phyloP scores from a whole-genome alignment of 2,888 invertebrate species.

The Sthenelais limicola region DNA sequence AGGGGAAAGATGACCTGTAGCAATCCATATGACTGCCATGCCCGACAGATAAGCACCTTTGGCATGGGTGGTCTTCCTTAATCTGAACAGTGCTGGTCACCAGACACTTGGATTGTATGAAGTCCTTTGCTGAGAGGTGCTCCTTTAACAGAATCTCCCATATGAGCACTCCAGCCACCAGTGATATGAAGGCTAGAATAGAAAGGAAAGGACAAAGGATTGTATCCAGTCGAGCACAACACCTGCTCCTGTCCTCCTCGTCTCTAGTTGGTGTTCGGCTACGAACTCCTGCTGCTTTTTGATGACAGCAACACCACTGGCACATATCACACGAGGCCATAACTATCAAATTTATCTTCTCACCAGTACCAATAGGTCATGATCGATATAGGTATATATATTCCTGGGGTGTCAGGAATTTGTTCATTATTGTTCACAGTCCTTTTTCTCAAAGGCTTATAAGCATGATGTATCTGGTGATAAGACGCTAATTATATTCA shows the following conservation, averaged over 20 bases:
- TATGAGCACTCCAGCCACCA: slow-evolving; percentile 30
- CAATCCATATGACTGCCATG: slow-evolving; percentile 33
- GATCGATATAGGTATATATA: no score
- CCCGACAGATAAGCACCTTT: slow-evolving; percentile 29
- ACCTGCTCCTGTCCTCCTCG: slow-evolving; percentile 1
- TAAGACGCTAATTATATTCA: no score
- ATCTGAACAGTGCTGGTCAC: slow-evolving; percentile 26
- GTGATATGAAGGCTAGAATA: slow-evolving; percentile 29
- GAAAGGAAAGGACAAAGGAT: slow-evolving; percentile 23
- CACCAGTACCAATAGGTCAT: no score
- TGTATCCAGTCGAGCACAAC: slow-evolving; percentile 1
- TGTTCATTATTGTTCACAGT: no score
- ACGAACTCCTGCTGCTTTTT: background rate
- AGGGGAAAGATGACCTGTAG: slow-evolving; percentile 35
- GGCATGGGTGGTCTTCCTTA: slow-evolving; percentile 22
- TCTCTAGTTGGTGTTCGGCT: slow-evolving; percentile 18
- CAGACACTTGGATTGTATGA: slow-evolving; percentile 6
- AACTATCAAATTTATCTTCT: no score
- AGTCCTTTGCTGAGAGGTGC: slow-evolving; percentile 21
- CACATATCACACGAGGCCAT: no score
- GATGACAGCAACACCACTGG: background rate
- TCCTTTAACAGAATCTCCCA: slow-evolving; percentile 29
- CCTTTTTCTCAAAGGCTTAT: no score
- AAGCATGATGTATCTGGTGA: no score
- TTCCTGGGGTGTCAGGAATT: no score